phyloP scores from a whole-genome alignment of 2,113 vertebrate species.

The Entomyzon cyanotis region DNA sequence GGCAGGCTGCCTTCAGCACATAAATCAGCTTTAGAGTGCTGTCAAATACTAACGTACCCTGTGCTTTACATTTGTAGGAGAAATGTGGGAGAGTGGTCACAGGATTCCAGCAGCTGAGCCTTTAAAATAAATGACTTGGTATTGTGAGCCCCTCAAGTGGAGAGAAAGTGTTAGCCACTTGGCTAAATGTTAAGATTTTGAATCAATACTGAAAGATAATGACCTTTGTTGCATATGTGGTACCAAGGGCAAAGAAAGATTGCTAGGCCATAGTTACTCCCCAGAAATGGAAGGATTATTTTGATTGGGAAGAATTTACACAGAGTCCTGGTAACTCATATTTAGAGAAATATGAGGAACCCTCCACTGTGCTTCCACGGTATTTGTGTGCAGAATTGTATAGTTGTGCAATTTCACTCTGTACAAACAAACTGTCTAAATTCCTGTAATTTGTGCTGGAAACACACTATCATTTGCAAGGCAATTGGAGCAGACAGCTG shows the following conservation, averaged over 20 bases:
- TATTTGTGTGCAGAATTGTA: not conserved
- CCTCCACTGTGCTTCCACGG: not conserved
- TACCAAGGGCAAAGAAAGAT: not conserved
- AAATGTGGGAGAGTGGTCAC: not conserved
- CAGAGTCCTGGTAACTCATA: not conserved
- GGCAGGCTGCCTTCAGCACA: not conserved
- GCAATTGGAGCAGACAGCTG: not conserved
- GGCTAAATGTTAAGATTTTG: not conserved
- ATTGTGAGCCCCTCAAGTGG: not conserved
- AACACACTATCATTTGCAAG: not conserved
- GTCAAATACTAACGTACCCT: not conserved
- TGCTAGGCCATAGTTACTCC: not conserved
- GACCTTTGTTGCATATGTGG: not conserved
- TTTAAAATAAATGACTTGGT: not conserved
- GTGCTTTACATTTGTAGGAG: not conserved
- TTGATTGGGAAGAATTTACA: not conserved
- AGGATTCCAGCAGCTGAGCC: not conserved
- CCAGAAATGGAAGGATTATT: not conserved
- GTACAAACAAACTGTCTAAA: not conserved
- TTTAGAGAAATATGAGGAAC: not conserved
- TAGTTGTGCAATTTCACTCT: not conserved
- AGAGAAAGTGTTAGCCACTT: not conserved
- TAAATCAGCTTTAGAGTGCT: not conserved
- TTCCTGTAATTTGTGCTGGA: not conserved
- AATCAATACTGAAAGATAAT: not conserved